Evolutionary conservation across 2,113 vertebrate species (phyloP), one percentile per base, ranked within the genome.

Genomic region (Xyrauchen texanus): DNA sequence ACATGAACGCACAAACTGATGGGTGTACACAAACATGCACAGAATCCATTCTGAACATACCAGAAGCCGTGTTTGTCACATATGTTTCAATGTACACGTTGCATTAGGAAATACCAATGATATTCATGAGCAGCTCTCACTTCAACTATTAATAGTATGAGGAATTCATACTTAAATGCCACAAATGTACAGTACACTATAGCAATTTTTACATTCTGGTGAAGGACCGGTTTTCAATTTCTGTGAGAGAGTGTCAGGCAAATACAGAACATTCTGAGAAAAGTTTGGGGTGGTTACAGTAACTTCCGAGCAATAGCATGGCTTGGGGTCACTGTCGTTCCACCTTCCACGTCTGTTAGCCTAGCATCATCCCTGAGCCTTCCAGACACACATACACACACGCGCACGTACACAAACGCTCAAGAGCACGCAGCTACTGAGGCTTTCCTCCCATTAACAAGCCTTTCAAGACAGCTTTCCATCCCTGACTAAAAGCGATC

Each of bases 401-500:
- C 15, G 10, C 12, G 8, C 15, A 52, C 73, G 66, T 65, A 61
- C 60, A 88, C 89, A 76, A 76, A 45, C 13, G 11, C 62, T 65
- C 47, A 4, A 21, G 49, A 76, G 89, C 88, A 88, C 84, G 87
- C 87, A 88, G 49, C 88, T 87, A 87, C 85, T 63, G 82, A 91
- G 87, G 88, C 84, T 15, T 75, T 76, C 52, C 88, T 85, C 85
- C 89, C 88, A 88, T 91, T 91, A 90, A 90, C 81, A 82, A 83
- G 68, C 88, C 87, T 84, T 86, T 86, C 90, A 89, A 92, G 90
- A 89, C 90, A 90, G 78, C 76, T 91, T 92, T 90, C 85, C 89
- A 87, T 86, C 64, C 82, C 81, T 89, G 87, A 91, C 88, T 92
- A 89, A 90, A 92, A 91, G 91, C 88, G 88, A 92, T 93, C 90